A percentile compares a stretch with the other conserved stretches of the same genome.
phyloP scores from a whole-genome alignment of 2,888 invertebrate species.

The Synanthedon vespiformis region DNA sequence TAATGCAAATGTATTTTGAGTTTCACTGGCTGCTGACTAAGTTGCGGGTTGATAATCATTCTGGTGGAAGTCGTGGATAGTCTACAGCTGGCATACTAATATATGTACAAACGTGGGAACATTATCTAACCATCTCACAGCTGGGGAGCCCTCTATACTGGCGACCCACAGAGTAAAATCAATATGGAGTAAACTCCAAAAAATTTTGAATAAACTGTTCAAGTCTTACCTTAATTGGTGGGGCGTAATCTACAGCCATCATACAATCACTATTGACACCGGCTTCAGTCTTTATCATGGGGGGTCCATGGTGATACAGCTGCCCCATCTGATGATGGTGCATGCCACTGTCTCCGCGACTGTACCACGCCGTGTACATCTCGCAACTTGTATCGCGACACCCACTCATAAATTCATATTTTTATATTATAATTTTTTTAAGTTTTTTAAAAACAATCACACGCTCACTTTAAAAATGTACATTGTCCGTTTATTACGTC shows the following conservation, averaged over 20 bases:
- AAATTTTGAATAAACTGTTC: not conserved
- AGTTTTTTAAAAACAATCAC: too few species aligned
- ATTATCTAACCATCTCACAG: too few species aligned
- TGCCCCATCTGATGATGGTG: slow-evolving; percentile 68
- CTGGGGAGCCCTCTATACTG: too few species aligned
- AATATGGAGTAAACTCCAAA: too few species aligned
- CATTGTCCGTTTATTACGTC: not conserved
- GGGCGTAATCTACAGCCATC: slow-evolving; percentile 75
- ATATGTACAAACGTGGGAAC: too few species aligned
- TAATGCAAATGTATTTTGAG: too few species aligned
- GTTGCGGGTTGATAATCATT: too few species aligned
- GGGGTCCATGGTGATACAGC: slow-evolving; percentile 67
- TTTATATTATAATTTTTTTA: too few species aligned
- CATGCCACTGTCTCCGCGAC: slow-evolving; percentile 62
- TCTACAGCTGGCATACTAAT: too few species aligned
- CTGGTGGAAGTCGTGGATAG: too few species aligned
- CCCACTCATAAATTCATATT: slow-evolving; percentile 51
- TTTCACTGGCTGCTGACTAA: too few species aligned
- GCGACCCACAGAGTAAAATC: too few species aligned
- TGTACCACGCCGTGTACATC: slow-evolving; percentile 70
- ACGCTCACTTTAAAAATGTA: not conserved
- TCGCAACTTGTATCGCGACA: slow-evolving; percentile 52
- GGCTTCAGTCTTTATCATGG: slow-evolving; percentile 73
- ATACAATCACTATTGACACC: slow-evolving; percentile 74
- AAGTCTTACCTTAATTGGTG: slow-evolving; percentile 72